phyloP scores from a whole-genome alignment of 2,888 invertebrate species.

The Oscheius sp. region DNA sequence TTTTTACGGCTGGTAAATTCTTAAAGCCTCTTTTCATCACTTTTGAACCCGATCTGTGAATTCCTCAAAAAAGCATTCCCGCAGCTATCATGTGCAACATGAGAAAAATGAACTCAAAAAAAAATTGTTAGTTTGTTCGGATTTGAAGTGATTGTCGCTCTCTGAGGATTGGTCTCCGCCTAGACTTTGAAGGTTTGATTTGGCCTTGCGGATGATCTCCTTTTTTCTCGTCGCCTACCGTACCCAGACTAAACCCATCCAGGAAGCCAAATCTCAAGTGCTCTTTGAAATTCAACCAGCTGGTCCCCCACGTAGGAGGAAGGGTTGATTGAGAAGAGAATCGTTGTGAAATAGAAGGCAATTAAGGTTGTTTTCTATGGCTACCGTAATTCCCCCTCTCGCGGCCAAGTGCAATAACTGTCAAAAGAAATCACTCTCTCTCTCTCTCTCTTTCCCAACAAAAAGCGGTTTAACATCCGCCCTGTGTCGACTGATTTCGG shows the following conservation, averaged over 20 bases:
- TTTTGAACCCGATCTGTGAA: no score
- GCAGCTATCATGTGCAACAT: no score
- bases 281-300: no score
- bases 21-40: no score
- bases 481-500: not conserved
- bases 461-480: not conserved
- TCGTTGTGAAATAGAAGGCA: no score
- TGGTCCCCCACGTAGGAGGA: no score
- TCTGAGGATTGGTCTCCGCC: not conserved
- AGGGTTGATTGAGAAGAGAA: no score
- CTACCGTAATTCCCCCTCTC: not conserved
- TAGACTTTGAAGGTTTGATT: not conserved
- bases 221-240: no score
- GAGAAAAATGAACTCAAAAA: not conserved
- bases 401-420: not conserved
- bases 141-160: not conserved
- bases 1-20: no score
- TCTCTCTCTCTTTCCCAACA: not conserved
- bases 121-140: not conserved
- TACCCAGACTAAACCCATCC: not conserved
- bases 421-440: not conserved
- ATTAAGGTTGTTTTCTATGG: not conserved
- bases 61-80: no score
- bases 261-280: not conserved
- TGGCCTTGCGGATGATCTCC: no score